Evolutionary conservation across 2,113 vertebrate genomes (phyloP), one percentile per base, ranked within the genome.

Genomic region (Mobula hypostoma): DNA sequence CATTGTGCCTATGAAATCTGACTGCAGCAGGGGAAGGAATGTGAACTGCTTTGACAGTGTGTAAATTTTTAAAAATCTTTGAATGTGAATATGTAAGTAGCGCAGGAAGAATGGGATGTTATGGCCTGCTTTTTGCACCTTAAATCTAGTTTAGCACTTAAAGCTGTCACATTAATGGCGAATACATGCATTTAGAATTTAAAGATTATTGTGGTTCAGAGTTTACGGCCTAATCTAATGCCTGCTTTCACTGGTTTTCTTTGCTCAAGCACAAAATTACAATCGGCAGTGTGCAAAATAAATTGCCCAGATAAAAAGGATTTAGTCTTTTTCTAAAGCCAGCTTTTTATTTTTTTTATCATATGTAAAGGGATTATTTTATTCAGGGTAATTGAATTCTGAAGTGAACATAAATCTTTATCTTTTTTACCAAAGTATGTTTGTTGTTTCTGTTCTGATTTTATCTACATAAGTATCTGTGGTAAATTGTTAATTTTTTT

Each of bases 351-450:
- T 97, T 98, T 97, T 97, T 97, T 98, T 97, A 97, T 90, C 61
- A n/a, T 32, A 90, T 90, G 85, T 97, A 94, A 97, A 97, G 97
- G 97, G 97, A 96, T 97, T 98, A 97, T 98, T 97, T 97, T 97
- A 97, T 98, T 97, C 97, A 97, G 97, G 97, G 96, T 97, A 96
- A 93, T 74, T 93, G 85, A 97, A 97, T 97, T 97, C 97, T 97
- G 97, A 97, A 97, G 96, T 97, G 96, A 96, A 97, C 97, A 97
- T 97, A 97, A 97, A 97, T 96, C 95, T 97, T 97, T 97, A 97
- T 97, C 97, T 97, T 98, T 98, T 98, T 97, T 98, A 98, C 97
- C 96, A 96, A 97, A 97, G 97, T 97, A 97, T 97, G 97, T 97
- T 97, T 97, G 97, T 91, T 97, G 96, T 97, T 97, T 97, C 96